A percentile compares a stretch with the other conserved stretches of the same genome.
These are phyloP conservation scores for Troides oblongomaculatus DNA, from an alignment of 2,888 invertebrate genomes.

Conservation along the genomic window DNA sequence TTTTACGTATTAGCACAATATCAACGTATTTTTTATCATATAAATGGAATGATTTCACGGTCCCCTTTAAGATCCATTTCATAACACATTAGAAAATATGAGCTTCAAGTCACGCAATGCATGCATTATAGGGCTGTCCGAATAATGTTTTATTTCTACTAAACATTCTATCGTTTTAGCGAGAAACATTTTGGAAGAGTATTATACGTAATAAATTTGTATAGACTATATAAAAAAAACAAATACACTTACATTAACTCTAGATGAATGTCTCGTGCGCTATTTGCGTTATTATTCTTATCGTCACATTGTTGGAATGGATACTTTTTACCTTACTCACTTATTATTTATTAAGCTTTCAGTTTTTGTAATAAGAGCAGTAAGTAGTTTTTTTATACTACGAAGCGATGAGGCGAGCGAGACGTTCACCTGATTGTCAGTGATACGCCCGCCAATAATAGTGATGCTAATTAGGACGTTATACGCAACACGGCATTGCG, in stretches of 20 bases:
- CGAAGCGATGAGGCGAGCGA: too few species aligned
- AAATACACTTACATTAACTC: background rate
- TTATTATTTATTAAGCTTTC: background rate
- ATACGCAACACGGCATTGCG: too few species aligned
- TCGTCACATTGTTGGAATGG: background rate
- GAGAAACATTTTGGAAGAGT: background rate
- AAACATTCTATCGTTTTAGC: constrained; percentile 9
- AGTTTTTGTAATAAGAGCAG: background rate
- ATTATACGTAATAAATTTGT: background rate
- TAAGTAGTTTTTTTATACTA: too few species aligned
- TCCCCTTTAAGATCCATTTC: constrained; percentile 22
- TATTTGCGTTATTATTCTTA: background rate
- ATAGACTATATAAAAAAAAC: background rate
- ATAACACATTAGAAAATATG: constrained; percentile 20
- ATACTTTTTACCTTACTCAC: background rate
- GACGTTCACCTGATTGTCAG: too few species aligned
- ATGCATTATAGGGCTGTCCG: constrained; percentile 23
- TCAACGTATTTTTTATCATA: constrained; percentile 21
- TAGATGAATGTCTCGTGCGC: background rate
- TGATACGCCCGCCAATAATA: too few species aligned
- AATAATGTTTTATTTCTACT: constrained; percentile 9
- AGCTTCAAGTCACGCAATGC: constrained; percentile 25
- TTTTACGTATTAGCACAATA: background rate
- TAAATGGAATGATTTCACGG: constrained; percentile 21
- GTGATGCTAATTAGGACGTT: too few species aligned